Conservation (phyloP, 1,140 invertebrate species). For the Apis florea region DNA sequence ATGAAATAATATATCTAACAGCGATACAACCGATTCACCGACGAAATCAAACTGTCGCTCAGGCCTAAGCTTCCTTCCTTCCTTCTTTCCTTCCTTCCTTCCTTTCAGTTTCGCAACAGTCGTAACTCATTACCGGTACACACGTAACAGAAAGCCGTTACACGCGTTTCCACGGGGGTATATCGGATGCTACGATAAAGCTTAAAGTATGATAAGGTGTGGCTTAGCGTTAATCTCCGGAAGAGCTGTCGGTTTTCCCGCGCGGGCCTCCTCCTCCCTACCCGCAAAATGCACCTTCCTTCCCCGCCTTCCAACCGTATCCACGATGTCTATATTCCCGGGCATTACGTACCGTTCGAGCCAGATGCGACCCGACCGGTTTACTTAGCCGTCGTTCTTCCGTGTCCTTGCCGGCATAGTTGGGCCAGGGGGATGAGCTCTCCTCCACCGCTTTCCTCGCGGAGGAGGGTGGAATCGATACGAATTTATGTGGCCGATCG, state of each 20-base stretch:
- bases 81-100: constrained; percentile 54
- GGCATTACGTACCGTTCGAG: constrained; percentile 67
- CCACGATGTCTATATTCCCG: constrained; percentile 64
- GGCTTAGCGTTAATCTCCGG: constrained; percentile 70
- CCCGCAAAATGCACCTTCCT: constrained; percentile 22
- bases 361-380: constrained; percentile 69
- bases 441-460: neutral
- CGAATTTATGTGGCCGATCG: neutral
- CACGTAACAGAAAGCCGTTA: neutral
- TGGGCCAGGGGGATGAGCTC: neutral
- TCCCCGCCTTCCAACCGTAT: constrained; percentile 36
- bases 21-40: neutral
- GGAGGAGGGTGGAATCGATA: constrained; percentile 1
- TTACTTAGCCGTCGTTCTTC: constrained; percentile 42
- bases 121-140: constrained; percentile 48
- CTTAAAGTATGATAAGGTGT: constrained; percentile 73
- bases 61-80: constrained; percentile 46
- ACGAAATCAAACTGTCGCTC: constrained; percentile 51
- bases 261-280: neutral
- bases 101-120: constrained; percentile 37
- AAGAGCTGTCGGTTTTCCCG: constrained; percentile 49
- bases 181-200: constrained; percentile 61
- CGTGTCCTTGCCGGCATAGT: neutral
- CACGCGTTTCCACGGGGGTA: constrained; percentile 49
- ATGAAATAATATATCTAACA: neutral